Conservation (phyloP, 1,140 invertebrate species). For the Tachypleus tridentatus region DNA sequence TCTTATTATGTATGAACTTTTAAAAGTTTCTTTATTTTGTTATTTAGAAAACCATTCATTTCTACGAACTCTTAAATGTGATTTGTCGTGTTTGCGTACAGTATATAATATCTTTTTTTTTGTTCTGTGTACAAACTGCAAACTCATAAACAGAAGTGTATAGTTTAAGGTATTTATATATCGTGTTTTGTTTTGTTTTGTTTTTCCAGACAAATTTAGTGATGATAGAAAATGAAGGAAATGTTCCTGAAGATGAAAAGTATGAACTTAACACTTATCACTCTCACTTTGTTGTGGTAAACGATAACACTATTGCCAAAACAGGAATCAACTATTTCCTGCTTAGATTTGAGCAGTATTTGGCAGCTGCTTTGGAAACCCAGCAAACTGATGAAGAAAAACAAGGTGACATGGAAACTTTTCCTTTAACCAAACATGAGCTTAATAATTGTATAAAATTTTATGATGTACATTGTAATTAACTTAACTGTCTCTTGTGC, state of each 20-base stretch:
- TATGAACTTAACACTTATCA: constrained; percentile 23
- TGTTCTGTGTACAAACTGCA: neutral
- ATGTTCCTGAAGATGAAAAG: constrained; percentile 20
- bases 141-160: neutral
- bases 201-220: constrained; percentile 13
- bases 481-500: too few species aligned
- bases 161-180: neutral
- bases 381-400: neutral
- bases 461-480: too few species aligned
- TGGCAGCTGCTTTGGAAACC: constrained; percentile 15
- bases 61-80: too few species aligned
- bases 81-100: too few species aligned
- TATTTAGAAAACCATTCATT: too few species aligned
- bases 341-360: constrained; percentile 21
- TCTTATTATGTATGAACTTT: too few species aligned
- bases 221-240: constrained; percentile 22
- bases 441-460: too few species aligned
- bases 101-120: too few species aligned
- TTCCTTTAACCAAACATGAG: too few species aligned
- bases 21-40: too few species aligned
- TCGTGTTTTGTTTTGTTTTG: neutral
- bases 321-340: constrained; percentile 25
- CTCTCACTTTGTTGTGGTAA: constrained; percentile 22
- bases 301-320: constrained; percentile 22
- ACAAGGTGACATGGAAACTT: too few species aligned